Base-by-base conservation (phyloP, 2,888 invertebrate species). In the Chrysolina oricalcia region DNA sequence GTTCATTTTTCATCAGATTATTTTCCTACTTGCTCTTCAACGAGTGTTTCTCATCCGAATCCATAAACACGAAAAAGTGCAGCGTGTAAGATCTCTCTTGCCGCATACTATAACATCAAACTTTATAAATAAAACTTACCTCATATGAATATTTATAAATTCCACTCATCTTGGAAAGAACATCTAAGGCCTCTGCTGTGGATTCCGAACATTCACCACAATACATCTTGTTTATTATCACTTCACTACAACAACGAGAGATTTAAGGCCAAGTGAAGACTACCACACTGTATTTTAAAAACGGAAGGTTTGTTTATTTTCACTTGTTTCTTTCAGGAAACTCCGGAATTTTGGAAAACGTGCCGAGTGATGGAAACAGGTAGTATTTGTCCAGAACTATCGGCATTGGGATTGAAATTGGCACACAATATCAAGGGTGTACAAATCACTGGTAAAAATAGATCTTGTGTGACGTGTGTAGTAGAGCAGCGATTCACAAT, bases 111-210 rank as follows among this genome's bases (percentile, higher is more conserved):
- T 15, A n/a, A 35, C 21, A 67, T 40, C 8, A 46, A 77, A 43
- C 71, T n/a, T n/a, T 80, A 80, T 72, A 75, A 76, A 77, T 74
- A 78, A 63, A 21, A 59, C 82, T 83, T 86, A 87, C 87, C 85
- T 86, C 86, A 84, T 87, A 87, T 10, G 85, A 83, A 75, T 85
- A 85, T 82, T 83, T 85, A 81, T 85, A 86, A 77, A 81, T 75
- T 65, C 80, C 83, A 64, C 83, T 82, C 64, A 87, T 81, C 81
- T 85, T 86, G 4, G 85, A 84, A 19, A 87, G 75, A 56, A 84
- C 80, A 76, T 86, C 85, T 50, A 86, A 78, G 43, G 83, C 82
- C 70, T 87, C 86, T 11, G 84, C 84, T 13, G 83, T 82, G 40
- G 83, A 83, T 78, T 87, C 86, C 0, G 86, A 84, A 75, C 86